A percentile compares a stretch with the other conserved stretches of the same genome.
phyloP scores from a whole-genome alignment of 1,140 invertebrate species.

The Anthonomus grandis region DNA sequence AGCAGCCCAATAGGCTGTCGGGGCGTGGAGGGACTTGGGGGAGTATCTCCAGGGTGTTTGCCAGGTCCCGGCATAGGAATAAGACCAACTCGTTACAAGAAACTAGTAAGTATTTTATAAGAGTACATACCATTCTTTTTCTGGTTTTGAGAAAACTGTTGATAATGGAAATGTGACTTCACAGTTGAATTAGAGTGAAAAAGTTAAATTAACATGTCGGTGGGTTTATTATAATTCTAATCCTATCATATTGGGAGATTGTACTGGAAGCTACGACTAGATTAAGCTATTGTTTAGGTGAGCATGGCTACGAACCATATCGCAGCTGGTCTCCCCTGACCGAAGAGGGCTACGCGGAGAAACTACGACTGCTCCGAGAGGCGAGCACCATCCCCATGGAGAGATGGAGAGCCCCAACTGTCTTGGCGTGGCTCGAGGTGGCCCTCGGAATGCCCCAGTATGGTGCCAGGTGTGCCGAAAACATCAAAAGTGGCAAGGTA shows the following conservation, averaged over 20 bases:
- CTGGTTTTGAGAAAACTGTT: too few species aligned
- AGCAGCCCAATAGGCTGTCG: slow-evolving; percentile 43
- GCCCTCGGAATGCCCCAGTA: slow-evolving; percentile 93
- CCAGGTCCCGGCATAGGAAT: slow-evolving; percentile 77
- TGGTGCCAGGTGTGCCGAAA: slow-evolving; percentile 82
- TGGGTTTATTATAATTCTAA: too few species aligned
- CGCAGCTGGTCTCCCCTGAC: slow-evolving; percentile 74
- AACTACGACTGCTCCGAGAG: slow-evolving; percentile 75
- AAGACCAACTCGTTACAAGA: slow-evolving; percentile 53
- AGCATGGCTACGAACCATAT: slow-evolving; percentile 42
- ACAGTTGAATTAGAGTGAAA: too few species aligned
- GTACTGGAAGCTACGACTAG: too few species aligned
- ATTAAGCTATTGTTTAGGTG: slow-evolving; percentile 26
- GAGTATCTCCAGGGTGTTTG: slow-evolving; percentile 81
- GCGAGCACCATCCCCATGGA: slow-evolving; percentile 85
- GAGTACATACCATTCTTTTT: not conserved
- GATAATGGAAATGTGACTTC: too few species aligned
- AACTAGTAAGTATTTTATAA: slow-evolving; percentile 37
- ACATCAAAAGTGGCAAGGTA: slow-evolving; percentile 94
- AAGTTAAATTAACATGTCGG: too few species aligned
- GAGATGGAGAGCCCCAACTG: slow-evolving; percentile 86
- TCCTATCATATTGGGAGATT: too few species aligned
- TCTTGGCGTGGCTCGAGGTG: slow-evolving; percentile 90
- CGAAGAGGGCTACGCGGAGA: slow-evolving; percentile 81
- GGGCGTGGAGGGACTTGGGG: slow-evolving; percentile 69